A percentile compares a stretch with the other conserved stretches of the same genome.
Evolutionary conservation across 2,888 invertebrate species (phyloP).

Genomic region (Oxyscelio sp.): DNA sequence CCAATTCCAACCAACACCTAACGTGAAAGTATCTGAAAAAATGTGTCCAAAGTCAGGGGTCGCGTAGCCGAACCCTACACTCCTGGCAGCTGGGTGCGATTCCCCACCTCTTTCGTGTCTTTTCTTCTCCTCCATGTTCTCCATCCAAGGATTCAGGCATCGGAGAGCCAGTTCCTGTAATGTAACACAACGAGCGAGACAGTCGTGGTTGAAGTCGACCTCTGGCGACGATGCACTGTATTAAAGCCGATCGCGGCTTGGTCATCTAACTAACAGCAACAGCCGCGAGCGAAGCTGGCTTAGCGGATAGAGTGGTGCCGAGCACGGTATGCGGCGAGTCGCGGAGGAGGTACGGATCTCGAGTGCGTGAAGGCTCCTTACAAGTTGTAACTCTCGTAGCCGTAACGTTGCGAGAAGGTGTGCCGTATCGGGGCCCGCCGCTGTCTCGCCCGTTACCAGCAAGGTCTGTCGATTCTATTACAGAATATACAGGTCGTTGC

Average conservation of each 20-base stretch:
- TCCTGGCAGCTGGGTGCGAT: conserved; percentile 18
- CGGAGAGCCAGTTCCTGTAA: conserved; percentile 66
- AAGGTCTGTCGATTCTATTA: conserved; percentile 62
- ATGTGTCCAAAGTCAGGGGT: neutral
- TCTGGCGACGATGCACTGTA: conserved; percentile 76
- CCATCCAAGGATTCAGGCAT: conserved; percentile 59
- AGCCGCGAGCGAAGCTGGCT: conserved; percentile 53
- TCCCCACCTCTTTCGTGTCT: conserved; percentile 23
- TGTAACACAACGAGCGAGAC: conserved; percentile 57
- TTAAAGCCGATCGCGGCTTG: conserved; percentile 66
- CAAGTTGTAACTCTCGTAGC: conserved; percentile 44
- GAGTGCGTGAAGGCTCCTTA: conserved; percentile 48
- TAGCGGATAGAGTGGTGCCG: conserved; percentile 64
- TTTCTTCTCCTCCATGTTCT: conserved; percentile 64
- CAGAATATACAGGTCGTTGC: conserved; percentile 68
- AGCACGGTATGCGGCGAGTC: conserved; percentile 50
- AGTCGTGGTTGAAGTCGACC: conserved; percentile 54
- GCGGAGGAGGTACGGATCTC: conserved; percentile 56
- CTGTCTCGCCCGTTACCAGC: conserved; percentile 73
- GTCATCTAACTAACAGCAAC: conserved; percentile 62
- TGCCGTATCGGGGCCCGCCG: conserved; percentile 63
- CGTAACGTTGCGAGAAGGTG: conserved; percentile 68
- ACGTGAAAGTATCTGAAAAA: too few species aligned
- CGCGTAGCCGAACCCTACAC: neutral
- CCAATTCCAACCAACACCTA: too few species aligned